A percentile compares a stretch with the other conserved stretches of the same genome.
Evolutionary conservation across 2,113 vertebrate genomes (phyloP).

Genomic region (Ceratotherium simum): DNA sequence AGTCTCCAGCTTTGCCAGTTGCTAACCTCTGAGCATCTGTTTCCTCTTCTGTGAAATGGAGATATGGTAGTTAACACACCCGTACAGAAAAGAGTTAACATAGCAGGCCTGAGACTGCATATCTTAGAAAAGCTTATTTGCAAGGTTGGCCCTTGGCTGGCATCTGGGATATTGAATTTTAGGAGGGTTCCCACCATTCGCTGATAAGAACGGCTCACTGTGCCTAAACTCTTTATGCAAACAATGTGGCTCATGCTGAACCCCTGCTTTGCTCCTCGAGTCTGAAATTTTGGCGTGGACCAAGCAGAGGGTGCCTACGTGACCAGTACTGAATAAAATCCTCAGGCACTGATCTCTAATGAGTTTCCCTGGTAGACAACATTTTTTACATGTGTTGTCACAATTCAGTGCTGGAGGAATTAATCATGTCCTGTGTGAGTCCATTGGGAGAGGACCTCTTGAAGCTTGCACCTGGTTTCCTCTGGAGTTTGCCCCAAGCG

Average conservation of each 20-base stretch:
- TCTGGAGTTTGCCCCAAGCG: background rate
- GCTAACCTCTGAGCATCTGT: background rate
- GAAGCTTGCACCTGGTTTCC: background rate
- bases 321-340: background rate
- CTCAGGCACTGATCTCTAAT: background rate
- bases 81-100: background rate
- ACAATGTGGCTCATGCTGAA: background rate
- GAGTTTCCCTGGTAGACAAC: background rate
- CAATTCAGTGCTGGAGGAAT: background rate
- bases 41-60: background rate
- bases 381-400: background rate
- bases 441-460: background rate
- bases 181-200: background rate
- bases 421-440: background rate
- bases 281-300: background rate
- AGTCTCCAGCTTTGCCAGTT: background rate
- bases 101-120: background rate
- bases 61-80: background rate
- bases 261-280: background rate
- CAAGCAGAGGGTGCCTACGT: background rate
- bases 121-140: background rate
- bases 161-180: background rate
- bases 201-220: background rate
- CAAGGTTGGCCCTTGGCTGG: background rate
- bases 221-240: background rate